Base-by-base conservation (phyloP, 2,113 vertebrate species). In the Sterrhoptilus dennistouni region DNA sequence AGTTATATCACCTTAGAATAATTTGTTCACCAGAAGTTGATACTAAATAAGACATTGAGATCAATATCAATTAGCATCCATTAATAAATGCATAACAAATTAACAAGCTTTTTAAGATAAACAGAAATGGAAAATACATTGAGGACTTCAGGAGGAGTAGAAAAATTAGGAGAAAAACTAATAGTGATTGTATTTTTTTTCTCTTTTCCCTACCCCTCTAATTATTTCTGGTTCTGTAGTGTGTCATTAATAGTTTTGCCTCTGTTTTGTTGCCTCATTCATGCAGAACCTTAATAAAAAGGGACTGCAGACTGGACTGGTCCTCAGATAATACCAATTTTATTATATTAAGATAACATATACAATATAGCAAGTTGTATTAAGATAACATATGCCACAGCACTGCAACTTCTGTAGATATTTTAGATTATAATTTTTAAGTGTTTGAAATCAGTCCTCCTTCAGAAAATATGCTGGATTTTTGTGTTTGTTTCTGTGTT, bases 41-140 rank as follows among this genome's bases (percentile, higher is more conserved):
- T 90, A 94, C 91, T 96, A 86, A 95, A 84, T 28, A 91, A 87
- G n/a, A 3, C 29, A 90, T 75, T 86, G 59, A 93, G 54, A 95
- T 97, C 86, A 96, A 96, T 95, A 95, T 95, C 42, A 95, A 79
- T 97, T 97, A 97, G 11, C 21, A 47, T 93, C 19, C 44, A 91
- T 93, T 96, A 38, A 86, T 49, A 96, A 96, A 78, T 86, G 17
- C 96, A 87, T 93, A 96, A 90, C 59, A 88, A 93, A 85, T 89
- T 60, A 93, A 66, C 52, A 91, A 94, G 14, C 28, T 14, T 75
- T 92, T 61, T 94, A 86, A 76, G 28, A 31, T 74, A 86, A 96
- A 92, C 25, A 87, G 89, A 78, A 96, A 68, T 63, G 11, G 5
- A 40, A 10, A 94, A 27, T n/a, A 61, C 36, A 23, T 47, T 3